Evolutionary conservation across 2,113 vertebrate species (phyloP).

Genomic region (Craseonycteris thonglongyai): DNA sequence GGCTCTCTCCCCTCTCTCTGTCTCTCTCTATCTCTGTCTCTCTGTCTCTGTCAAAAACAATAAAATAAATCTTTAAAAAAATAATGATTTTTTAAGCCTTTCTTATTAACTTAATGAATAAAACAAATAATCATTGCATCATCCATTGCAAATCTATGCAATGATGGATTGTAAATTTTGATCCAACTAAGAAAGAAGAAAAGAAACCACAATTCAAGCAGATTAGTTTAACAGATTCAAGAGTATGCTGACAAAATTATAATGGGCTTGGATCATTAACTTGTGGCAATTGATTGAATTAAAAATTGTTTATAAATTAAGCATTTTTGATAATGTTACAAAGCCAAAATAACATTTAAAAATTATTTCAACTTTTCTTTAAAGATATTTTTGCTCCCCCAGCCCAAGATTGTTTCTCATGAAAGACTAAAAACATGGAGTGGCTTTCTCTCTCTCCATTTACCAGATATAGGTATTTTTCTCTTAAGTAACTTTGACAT

Average conservation of each 20-base stretch:
- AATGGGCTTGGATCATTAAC: constrained; percentile 86
- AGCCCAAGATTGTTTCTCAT: constrained; percentile 76
- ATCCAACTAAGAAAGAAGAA: constrained; percentile 77
- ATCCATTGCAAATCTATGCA: constrained; percentile 95
- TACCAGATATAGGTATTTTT: constrained; percentile 86
- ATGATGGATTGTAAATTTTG: constrained; percentile 94
- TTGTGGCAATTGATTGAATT: constrained; percentile 90
- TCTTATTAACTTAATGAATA: constrained; percentile 96
- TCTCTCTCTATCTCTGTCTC: too few relatives aligned
- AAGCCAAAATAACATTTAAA: constrained; percentile 77
- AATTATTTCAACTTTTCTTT: constrained; percentile 78
- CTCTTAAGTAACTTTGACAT: constrained; percentile 83
- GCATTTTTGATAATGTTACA: constrained; percentile 81
- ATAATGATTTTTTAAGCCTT: constrained; percentile 84
- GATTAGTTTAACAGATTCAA: constrained; percentile 94
- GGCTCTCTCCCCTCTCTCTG: too few relatives aligned
- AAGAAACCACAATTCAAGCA: constrained; percentile 93
- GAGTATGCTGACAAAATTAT: constrained; percentile 87
- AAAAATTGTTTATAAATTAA: constrained; percentile 95
- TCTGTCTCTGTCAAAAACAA: too few relatives aligned
- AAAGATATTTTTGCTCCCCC: constrained; percentile 77
- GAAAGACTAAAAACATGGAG: constrained; percentile 83
- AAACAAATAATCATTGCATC: constrained; percentile 90
- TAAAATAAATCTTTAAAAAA: too few relatives aligned
- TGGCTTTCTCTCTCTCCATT: constrained; percentile 76